Base-by-base conservation (phyloP, 1,140 invertebrate genomes). In the Rhopalosiphum padi region DNA sequence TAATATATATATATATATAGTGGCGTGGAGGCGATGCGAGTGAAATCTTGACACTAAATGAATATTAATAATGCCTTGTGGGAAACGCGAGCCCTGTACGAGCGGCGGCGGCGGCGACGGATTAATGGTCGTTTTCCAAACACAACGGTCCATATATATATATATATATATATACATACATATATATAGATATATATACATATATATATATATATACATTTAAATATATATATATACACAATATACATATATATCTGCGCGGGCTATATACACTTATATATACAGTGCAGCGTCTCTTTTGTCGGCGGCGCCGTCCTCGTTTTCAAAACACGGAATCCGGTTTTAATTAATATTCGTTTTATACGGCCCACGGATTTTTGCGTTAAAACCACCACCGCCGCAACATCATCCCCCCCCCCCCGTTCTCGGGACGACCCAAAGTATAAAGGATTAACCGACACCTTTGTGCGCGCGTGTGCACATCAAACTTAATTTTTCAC, bases 311-410 rank as follows among this genome's bases (percentile, higher is more conserved):
- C 48, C 90, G 77, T 92, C 46, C 68, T 91, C 89, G 35, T 83
- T 83, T 92, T 83, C 77, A 93, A 93, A 93, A 93, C 48, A 85
- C 91, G 46, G 77, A 93, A 83, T 93, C 68, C 91, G 77, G 91
- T 93, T 93, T 93, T 85, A 93, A 93, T 93, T 93, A 93, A 93
- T 93, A 93, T 85, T 93, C 68, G 91, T 93, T 93, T 93, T 93
- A 55, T 85, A 93, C 77, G 91, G 89, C 89, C 89, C 89, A 90
- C 89, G 89, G 53, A 90, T 90, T 90, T 90, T 90, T 90, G 55
- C 53, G 89, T 90, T 68, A 68, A 68, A 68, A 90, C 89, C 89
- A 15, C 48, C 53, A 6, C 23, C 53, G 30, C 35, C 25, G 18
- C 22, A 7, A 37, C 87, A 23, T 18, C 87, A 55, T 55, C 22